Evolutionary conservation across 2,113 vertebrate species (phyloP).

Genomic region (Mustelus asterias): DNA sequence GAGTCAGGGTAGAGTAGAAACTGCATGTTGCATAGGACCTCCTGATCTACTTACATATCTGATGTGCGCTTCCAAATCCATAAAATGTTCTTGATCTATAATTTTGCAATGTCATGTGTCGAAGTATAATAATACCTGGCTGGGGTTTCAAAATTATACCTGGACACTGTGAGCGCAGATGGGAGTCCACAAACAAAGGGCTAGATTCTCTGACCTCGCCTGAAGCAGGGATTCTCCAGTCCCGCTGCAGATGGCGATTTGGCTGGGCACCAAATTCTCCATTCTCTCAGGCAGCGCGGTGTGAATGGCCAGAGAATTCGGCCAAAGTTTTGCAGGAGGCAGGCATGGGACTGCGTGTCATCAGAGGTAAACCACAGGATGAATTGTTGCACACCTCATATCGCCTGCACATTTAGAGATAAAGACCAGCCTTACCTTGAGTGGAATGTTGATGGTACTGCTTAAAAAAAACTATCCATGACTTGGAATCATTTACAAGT

Average conservation of each 20-base stretch:
- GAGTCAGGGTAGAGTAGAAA: not conserved
- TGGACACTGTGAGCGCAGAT: not conserved
- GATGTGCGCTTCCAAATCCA: not conserved
- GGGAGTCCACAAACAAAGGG: not conserved
- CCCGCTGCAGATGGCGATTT: no score
- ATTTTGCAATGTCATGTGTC: not conserved
- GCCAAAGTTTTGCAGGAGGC: no score
- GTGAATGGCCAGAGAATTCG: no score
- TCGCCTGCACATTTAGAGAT: not conserved
- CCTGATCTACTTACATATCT: not conserved
- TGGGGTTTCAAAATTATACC: not conserved
- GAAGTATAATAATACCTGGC: not conserved
- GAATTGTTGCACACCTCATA: not conserved
- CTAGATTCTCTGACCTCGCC: no score
- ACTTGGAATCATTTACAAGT: not conserved
- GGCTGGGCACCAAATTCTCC: no score
- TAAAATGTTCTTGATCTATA: not conserved
- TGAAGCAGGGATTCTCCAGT: no score
- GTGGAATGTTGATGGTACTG: not conserved
- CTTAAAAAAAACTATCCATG: not conserved
- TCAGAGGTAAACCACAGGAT: not conserved
- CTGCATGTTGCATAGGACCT: not conserved
- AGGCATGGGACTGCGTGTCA: not conserved
- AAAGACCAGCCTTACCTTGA: not conserved
- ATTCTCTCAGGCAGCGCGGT: no score